Percentiles rank a stretch among this genome's conserved stretches.
Conservation (phyloP, 2,797 vertebrate genomes). For the Micrastur ruficollis region DNA sequence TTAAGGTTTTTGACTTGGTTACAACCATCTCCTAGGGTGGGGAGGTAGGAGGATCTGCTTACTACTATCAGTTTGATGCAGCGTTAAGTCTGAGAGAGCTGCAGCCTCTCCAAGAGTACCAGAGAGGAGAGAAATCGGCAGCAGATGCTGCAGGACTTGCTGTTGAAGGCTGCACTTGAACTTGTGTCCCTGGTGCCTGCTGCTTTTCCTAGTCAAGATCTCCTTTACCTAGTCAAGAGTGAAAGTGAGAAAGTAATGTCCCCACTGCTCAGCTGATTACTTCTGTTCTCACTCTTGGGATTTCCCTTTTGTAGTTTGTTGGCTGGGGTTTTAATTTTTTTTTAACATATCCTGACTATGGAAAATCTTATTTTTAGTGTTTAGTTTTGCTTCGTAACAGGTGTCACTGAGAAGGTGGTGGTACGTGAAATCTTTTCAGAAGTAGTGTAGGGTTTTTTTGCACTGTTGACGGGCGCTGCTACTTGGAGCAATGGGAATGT, state of each 20-base stretch:
- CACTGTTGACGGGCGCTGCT: neutral
- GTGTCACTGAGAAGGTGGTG: neutral
- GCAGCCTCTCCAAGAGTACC: neutral
- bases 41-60: neutral
- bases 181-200: neutral
- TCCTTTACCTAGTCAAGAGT: neutral
- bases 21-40: neutral
- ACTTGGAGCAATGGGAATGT: neutral
- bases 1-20: slow-evolving; percentile 11
- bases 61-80: neutral
- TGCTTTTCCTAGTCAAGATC: neutral
- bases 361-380: neutral
- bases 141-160: neutral
- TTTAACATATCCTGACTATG: neutral
- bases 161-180: neutral
- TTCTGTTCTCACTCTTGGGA: neutral
- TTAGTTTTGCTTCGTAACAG: neutral
- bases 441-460: neutral
- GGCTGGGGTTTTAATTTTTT: neutral
- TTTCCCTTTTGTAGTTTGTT: neutral
- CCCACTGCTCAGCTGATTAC: neutral
- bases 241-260: neutral
- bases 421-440: neutral
- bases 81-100: neutral
- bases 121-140: neutral